Evolutionary conservation across 1,140 invertebrate genomes (phyloP).

Genomic region (Homarus americanus): DNA sequence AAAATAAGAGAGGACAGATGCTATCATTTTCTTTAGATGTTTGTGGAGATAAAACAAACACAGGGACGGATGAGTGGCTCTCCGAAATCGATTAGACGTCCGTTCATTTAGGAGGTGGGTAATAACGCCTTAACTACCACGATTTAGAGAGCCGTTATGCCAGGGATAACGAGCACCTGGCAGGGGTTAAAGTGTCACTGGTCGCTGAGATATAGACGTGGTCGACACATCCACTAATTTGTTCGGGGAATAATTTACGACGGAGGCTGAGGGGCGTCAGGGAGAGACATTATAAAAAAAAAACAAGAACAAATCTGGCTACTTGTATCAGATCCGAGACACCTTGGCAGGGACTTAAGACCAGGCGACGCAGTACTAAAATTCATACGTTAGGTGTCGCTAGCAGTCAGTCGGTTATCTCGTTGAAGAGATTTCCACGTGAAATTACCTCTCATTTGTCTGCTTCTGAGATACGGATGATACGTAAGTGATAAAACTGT

Average conservation of each 20-base stretch:
- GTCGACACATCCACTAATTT: constrained; percentile 8
- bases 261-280: background rate
- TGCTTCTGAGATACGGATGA: background rate
- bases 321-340: too few relatives aligned
- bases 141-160: background rate
- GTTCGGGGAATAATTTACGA: background rate
- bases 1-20: background rate
- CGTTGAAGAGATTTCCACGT: background rate
- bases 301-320: too few relatives aligned
- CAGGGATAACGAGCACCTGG: constrained; percentile 1
- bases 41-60: background rate
- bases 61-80: background rate
- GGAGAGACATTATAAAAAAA: too few relatives aligned
- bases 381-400: background rate
- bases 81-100: background rate
- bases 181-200: background rate
- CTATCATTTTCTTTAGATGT: background rate
- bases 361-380: too few relatives aligned
- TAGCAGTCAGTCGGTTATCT: background rate
- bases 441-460: background rate
- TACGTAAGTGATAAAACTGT: too few relatives aligned
- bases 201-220: background rate
- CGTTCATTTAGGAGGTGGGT: background rate
- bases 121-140: background rate
- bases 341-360: too few relatives aligned